Conservation (phyloP, 2,797 vertebrate species). For the Schizothorax lantsangensis region DNA sequence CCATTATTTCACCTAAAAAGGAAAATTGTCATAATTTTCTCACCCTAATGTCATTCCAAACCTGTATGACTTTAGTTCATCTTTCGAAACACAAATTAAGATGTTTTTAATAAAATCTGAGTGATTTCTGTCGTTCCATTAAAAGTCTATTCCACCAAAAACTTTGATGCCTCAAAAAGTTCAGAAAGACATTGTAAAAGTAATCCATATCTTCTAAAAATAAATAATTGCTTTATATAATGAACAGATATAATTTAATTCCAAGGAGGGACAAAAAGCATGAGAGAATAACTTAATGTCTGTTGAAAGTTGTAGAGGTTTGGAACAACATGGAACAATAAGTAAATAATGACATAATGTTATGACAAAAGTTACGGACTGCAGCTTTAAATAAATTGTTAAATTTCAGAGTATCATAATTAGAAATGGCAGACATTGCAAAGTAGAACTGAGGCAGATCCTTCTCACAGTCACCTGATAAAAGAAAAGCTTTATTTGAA, state of each 20-base stretch:
- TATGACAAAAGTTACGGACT: too few species aligned
- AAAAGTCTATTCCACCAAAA: background rate
- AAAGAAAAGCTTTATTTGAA: background rate
- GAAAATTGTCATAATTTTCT: background rate
- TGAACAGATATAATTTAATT: background rate
- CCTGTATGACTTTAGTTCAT: background rate
- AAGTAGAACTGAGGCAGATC: background rate
- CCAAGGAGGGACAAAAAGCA: background rate
- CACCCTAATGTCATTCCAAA: background rate
- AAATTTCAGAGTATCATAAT: background rate
- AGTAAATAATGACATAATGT: background rate
- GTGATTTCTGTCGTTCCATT: background rate
- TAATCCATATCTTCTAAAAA: background rate
- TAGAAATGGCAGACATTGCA: background rate
- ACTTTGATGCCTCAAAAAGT: background rate
- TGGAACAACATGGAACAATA: background rate
- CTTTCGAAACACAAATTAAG: background rate
- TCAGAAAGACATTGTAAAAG: background rate
- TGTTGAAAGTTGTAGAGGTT: background rate
- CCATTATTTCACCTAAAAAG: background rate
- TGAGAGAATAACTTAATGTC: background rate
- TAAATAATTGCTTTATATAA: background rate
- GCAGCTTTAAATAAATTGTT: background rate
- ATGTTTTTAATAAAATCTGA: background rate
- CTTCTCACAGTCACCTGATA: background rate